phyloP scores from a whole-genome alignment of 2,113 vertebrate genomes.

The Anhinga anhinga region DNA sequence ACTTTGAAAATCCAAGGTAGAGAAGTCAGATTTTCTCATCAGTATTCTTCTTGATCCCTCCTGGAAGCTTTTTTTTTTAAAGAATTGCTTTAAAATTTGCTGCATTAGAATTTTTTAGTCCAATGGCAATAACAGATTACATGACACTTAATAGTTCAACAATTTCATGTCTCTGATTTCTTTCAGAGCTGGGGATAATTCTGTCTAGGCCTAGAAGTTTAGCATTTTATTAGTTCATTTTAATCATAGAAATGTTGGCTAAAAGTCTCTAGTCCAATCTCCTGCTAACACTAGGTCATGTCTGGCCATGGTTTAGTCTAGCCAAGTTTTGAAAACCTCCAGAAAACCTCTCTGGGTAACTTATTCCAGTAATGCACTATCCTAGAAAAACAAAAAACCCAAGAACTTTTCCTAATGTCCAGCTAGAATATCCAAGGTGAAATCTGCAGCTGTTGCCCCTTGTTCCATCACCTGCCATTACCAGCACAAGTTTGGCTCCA shows the following conservation, averaged over 20 bases:
- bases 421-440: background rate
- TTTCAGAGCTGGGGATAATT: background rate
- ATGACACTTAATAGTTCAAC: background rate
- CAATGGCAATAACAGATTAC: background rate
- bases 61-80: background rate
- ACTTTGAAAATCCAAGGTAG: background rate
- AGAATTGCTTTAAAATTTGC: background rate
- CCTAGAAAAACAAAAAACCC: background rate
- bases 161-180: background rate
- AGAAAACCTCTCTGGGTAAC: background rate
- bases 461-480: background rate
- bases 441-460: background rate
- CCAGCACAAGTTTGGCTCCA: background rate
- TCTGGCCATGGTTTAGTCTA: background rate
- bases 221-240: background rate
- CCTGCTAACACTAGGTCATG: background rate
- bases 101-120: background rate
- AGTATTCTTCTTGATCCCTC: background rate
- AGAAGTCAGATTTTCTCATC: background rate
- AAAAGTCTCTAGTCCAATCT: background rate
- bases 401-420: background rate
- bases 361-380: background rate
- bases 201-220: background rate
- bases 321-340: background rate
- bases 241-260: background rate